These are phyloP conservation scores for Limnothrissa miodon DNA, from an alignment of 2,113 vertebrate species.

Conservation along the genomic window DNA sequence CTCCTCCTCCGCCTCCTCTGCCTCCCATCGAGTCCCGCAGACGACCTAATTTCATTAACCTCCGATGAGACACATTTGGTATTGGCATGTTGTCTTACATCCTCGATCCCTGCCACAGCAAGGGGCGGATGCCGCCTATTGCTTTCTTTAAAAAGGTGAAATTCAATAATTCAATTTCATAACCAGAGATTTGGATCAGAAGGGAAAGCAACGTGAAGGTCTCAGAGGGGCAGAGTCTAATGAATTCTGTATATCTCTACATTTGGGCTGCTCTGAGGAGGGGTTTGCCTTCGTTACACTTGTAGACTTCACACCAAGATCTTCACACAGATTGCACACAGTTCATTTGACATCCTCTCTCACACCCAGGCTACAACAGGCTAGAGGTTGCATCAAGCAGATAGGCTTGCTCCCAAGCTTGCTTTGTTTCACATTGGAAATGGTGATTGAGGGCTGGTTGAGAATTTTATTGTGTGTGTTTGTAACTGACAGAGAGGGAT, in stretches of 20 bases:
- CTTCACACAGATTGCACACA: not conserved
- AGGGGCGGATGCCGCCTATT: slow-evolving; percentile 31
- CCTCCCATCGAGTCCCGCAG: not conserved
- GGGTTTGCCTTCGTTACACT: not conserved
- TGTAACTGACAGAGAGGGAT: too few species aligned
- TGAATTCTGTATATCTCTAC: slow-evolving; percentile 33
- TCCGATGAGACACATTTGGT: slow-evolving; percentile 25
- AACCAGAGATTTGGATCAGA: slow-evolving; percentile 39
- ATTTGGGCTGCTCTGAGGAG: slow-evolving; percentile 29
- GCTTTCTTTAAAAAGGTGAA: slow-evolving; percentile 10
- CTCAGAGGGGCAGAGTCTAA: slow-evolving; percentile 35
- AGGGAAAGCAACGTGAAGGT: slow-evolving; percentile 36
- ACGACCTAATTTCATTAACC: slow-evolving; percentile 36
- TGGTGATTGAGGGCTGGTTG: not conserved
- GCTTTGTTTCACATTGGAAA: too few species aligned
- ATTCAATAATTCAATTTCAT: slow-evolving; percentile 33
- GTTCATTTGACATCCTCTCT: not conserved
- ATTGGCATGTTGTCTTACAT: slow-evolving; percentile 44
- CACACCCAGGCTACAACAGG: not conserved
- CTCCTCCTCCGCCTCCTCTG: not conserved
- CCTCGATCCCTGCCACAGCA: slow-evolving; percentile 22
- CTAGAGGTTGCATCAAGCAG: not conserved
- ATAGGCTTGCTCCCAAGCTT: too few species aligned
- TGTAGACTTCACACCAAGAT: not conserved
- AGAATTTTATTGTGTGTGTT: not conserved